phyloP scores from a whole-genome alignment of 2,797 vertebrate genomes.

The Pampus argenteus region DNA sequence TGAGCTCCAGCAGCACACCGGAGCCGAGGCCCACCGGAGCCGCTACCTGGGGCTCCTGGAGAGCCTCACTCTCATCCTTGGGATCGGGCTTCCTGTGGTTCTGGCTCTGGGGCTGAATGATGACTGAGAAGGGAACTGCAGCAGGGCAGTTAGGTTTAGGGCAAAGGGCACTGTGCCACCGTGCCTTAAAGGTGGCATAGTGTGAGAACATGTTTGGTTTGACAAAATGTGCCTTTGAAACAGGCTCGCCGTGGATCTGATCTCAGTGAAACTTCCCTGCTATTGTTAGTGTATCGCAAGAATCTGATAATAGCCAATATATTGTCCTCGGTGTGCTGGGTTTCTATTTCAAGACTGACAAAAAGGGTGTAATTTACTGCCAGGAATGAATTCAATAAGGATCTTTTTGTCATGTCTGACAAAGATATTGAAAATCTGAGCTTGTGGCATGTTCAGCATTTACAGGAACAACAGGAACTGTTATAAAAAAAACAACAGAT shows the following conservation, averaged over 20 bases:
- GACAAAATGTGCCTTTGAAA: background rate
- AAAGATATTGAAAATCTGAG: background rate
- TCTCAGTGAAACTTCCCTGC: slow-evolving; percentile 6
- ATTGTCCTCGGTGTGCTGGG: background rate
- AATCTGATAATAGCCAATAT: slow-evolving; percentile 33
- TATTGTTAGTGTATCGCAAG: slow-evolving; percentile 19
- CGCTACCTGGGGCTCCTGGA: slow-evolving; percentile 76
- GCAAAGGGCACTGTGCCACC: background rate
- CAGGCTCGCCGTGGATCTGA: background rate
- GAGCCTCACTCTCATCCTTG: slow-evolving; percentile 82
- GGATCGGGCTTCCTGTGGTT: slow-evolving; percentile 78
- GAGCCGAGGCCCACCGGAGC: slow-evolving; percentile 32
- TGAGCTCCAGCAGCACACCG: slow-evolving; percentile 52
- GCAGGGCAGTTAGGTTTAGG: background rate
- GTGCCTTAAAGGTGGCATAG: background rate
- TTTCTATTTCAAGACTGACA: slow-evolving; percentile 19
- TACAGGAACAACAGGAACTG: slow-evolving; percentile 26
- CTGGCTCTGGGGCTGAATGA: slow-evolving; percentile 79
- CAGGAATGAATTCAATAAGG: slow-evolving; percentile 1
- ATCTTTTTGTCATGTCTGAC: slow-evolving; percentile 6
- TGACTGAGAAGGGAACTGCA: slow-evolving; percentile 53
- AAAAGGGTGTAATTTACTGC: slow-evolving; percentile 8
- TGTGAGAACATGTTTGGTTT: background rate
- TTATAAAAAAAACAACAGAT: slow-evolving; percentile 16
- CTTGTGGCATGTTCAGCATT: background rate